A percentile compares a stretch with the other conserved stretches of the same genome.
Evolutionary conservation across 2,113 vertebrate species (phyloP).

Genomic region (Rhadina sibilatrix): DNA sequence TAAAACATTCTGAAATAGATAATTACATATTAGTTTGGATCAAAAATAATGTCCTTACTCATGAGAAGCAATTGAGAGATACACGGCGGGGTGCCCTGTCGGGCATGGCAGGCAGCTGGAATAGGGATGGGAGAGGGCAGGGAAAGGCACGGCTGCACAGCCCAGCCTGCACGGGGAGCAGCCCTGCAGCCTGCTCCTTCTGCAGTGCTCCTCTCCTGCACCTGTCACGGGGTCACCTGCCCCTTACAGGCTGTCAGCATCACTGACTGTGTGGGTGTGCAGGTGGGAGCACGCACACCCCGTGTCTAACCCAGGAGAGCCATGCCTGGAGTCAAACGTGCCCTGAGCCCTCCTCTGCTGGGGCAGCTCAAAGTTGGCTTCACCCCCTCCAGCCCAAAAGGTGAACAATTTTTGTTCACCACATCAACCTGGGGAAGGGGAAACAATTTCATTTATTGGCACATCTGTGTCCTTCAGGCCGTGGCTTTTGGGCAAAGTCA

Average conservation of each 20-base stretch:
- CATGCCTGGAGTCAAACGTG: rapidly evolving
- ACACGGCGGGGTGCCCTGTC: background rate
- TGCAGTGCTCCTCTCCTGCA: background rate
- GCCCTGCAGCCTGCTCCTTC: background rate
- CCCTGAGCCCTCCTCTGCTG: background rate
- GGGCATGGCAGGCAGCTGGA: background rate
- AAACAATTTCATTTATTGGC: background rate
- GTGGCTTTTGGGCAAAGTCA: background rate
- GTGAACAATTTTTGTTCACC: no score
- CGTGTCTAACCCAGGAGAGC: background rate
- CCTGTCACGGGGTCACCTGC: background rate
- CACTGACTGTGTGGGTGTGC: background rate
- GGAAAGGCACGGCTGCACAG: background rate
- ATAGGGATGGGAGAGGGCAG: background rate
- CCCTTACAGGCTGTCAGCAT: rapidly evolving
- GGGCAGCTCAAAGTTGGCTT: background rate
- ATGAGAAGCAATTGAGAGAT: slow-evolving; percentile 50
- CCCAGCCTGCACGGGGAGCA: rapidly evolving
- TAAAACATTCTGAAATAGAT: slow-evolving; percentile 60
- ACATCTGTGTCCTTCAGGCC: background rate
- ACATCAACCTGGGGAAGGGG: background rate
- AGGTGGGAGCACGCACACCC: background rate
- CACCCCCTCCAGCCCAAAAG: background rate
- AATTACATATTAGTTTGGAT: slow-evolving; percentile 56
- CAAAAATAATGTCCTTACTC: slow-evolving; percentile 61